Evolutionary conservation across 2,797 vertebrate species (phyloP).

Genomic region (Lemur catta): DNA sequence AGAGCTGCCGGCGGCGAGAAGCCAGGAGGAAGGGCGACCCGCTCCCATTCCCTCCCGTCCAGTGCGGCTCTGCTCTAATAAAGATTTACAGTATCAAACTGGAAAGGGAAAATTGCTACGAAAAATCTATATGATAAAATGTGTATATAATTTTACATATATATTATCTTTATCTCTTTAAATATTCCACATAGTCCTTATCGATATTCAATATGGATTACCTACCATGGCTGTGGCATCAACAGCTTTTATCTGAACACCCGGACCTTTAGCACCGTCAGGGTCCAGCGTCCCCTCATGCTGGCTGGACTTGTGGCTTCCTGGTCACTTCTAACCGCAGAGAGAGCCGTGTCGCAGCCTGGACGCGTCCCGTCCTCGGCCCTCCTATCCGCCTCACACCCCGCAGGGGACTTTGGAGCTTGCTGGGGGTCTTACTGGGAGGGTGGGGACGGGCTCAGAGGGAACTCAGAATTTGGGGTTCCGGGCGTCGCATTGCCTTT

Average conservation of each 20-base stretch:
- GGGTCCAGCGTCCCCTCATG: not conserved
- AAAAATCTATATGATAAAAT: slow-evolving; percentile 87
- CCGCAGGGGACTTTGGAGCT: not conserved
- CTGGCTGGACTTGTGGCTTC: not conserved
- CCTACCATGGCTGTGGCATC: slow-evolving; percentile 87
- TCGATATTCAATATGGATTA: slow-evolving; percentile 99
- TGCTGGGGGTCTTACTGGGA: not conserved
- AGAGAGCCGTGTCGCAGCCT: slow-evolving; percentile 3
- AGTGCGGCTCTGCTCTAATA: slow-evolving; percentile 78
- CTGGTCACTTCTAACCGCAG: slow-evolving; percentile 68
- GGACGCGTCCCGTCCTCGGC: not conserved
- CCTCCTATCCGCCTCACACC: not conserved
- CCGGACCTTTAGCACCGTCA: slow-evolving; percentile 71
- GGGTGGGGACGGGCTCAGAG: not conserved
- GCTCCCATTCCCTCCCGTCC: slow-evolving; percentile 61
- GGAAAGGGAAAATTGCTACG: slow-evolving; percentile 80
- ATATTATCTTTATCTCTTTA: slow-evolving; percentile 84
- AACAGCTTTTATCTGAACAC: slow-evolving; percentile 79
- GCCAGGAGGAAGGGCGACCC: slow-evolving; percentile 39
- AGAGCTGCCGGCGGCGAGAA: slow-evolving; percentile 70
- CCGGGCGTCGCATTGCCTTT: not conserved
- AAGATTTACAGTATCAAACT: slow-evolving; percentile 85
- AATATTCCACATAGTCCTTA: slow-evolving; percentile 88
- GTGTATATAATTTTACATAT: slow-evolving; percentile 84
- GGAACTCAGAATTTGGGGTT: not conserved